Conservation (phyloP, 2,797 vertebrate genomes). For the Nannoperca australis region DNA sequence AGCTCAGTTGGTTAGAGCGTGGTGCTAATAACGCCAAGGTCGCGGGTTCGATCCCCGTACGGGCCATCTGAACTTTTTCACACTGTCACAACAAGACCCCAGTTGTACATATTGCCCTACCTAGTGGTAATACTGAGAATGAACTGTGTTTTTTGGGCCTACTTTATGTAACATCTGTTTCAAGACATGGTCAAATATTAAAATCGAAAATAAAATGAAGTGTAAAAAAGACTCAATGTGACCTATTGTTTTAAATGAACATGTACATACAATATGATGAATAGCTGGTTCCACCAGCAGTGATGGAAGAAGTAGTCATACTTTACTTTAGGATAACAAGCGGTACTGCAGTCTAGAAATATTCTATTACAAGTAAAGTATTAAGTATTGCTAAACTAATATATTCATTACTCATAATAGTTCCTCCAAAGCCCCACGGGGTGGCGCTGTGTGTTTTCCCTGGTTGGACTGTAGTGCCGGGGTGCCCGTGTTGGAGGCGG, state of each 20-base stretch:
- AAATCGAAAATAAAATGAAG: no score
- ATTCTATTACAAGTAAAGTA: neutral
- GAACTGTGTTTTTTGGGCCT: no score
- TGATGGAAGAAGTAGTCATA: neutral
- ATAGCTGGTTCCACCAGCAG: neutral
- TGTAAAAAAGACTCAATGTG: no score
- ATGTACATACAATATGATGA: neutral
- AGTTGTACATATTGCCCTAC: no score
- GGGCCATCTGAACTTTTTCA: neutral
- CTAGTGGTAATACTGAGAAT: no score
- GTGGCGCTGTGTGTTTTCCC: slow-evolving; percentile 30
- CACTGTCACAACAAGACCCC: neutral
- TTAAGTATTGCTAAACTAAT: no score
- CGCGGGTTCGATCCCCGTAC: slow-evolving; percentile 64
- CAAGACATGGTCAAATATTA: no score
- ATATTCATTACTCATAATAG: no score
- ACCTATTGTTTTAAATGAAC: no score
- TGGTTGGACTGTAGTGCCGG: slow-evolving; percentile 22
- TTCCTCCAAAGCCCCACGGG: neutral
- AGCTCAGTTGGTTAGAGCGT: slow-evolving; percentile 77
- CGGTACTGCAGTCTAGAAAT: neutral
- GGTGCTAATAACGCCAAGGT: slow-evolving; percentile 81
- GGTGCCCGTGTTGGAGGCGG: slow-evolving; percentile 63
- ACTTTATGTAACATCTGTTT: no score
- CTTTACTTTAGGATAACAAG: neutral